phyloP scores from a whole-genome alignment of 2,888 invertebrate species.

The Lacanobia oleracea region DNA sequence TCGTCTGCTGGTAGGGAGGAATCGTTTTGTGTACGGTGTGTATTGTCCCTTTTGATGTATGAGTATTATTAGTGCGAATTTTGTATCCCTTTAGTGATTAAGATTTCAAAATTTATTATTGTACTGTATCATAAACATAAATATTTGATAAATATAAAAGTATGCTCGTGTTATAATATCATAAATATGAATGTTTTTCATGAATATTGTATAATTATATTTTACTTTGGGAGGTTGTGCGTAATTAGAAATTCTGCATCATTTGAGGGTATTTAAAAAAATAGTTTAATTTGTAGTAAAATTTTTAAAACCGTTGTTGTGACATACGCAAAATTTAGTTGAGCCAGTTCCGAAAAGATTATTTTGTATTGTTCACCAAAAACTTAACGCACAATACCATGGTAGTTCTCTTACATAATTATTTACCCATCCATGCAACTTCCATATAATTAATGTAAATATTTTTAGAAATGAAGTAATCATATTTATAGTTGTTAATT shows the following conservation, averaged over 20 bases:
- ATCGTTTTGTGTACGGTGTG: conserved; percentile 70
- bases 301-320: conserved; percentile 46
- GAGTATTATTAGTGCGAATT: conserved; percentile 89
- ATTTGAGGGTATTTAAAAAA: conserved; percentile 50
- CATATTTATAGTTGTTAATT: conserved; percentile 68
- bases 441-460: conserved; percentile 72
- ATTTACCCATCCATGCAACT: conserved; percentile 68
- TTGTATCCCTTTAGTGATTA: conserved; percentile 87
- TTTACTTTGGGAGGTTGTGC: conserved; percentile 85
- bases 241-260: conserved; percentile 72
- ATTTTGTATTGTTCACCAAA: conserved; percentile 67
- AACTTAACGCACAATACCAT: conserved; percentile 75
- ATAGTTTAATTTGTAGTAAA: conserved; percentile 43
- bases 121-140: conserved; percentile 78
- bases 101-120: conserved; percentile 88
- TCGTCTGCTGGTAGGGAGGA: conserved; percentile 43
- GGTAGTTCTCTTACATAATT: conserved; percentile 60
- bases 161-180: conserved; percentile 74
- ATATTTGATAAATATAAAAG: conserved; percentile 67
- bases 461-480: conserved; percentile 72
- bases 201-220: conserved; percentile 79
- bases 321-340: conserved; percentile 49
- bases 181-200: conserved; percentile 78
- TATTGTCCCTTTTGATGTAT: conserved; percentile 75
- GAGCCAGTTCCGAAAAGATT: conserved; percentile 76